Conservation (phyloP, 2,888 invertebrate species). For the Pseudococcus longispinus region DNA sequence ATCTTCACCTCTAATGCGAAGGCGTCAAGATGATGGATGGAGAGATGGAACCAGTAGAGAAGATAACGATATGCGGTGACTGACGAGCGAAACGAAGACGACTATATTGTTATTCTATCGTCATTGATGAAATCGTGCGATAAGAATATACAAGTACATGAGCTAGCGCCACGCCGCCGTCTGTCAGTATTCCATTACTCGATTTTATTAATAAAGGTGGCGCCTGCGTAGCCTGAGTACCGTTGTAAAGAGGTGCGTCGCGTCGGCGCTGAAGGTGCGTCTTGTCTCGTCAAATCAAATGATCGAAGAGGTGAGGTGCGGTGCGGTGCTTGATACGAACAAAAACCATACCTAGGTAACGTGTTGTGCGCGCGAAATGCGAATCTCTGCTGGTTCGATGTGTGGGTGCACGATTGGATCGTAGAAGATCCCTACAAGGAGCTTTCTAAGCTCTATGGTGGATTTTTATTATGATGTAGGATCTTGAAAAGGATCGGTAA, state of each 20-base stretch:
- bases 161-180: not conserved
- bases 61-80: not conserved
- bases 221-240: not conserved
- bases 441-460: not conserved
- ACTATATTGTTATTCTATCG: constrained; percentile 1
- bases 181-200: not conserved
- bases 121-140: not conserved
- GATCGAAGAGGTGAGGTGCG: not conserved
- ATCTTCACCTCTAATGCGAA: not conserved
- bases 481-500: not conserved
- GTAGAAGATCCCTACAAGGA: not conserved
- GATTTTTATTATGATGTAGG: not conserved
- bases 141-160: not conserved
- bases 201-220: not conserved
- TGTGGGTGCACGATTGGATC: not conserved
- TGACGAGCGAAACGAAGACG: not conserved
- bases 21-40: not conserved
- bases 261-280: not conserved
- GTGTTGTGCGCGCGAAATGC: not conserved
- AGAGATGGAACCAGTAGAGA: not conserved
- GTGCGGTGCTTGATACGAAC: not conserved
- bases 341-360: not conserved
- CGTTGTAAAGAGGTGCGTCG: not conserved
- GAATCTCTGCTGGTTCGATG: not conserved
- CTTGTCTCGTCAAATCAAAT: too few relatives aligned